Conservation (phyloP, 2,888 invertebrate genomes). For the Stenolophus ochropezus region DNA sequence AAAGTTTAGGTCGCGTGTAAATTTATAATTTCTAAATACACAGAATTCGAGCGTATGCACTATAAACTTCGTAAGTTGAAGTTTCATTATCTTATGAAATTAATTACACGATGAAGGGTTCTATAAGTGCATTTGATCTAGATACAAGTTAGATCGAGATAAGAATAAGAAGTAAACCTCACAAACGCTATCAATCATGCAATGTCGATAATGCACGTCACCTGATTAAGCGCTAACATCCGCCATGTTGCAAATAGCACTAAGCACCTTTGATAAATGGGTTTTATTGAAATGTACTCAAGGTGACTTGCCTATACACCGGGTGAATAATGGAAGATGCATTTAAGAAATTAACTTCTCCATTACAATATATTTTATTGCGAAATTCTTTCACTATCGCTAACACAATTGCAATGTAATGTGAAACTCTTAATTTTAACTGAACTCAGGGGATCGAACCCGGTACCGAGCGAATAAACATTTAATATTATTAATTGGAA, state of each 20-base stretch:
- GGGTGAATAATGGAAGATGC: constrained; percentile 9
- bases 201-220: constrained; percentile 36
- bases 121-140: background rate
- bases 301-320: constrained; percentile 22
- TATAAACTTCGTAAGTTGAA: background rate
- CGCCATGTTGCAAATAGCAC: background rate
- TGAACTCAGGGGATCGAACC: background rate
- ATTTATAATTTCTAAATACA: too few relatives aligned
- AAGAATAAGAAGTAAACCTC: background rate
- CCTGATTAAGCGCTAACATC: constrained; percentile 42
- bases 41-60: too few relatives aligned
- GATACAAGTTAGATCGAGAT: background rate
- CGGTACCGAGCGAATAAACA: background rate
- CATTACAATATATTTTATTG: constrained; percentile 2
- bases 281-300: constrained; percentile 22
- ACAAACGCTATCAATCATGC: background rate
- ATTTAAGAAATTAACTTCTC: constrained; percentile 32
- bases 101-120: background rate
- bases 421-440: too few relatives aligned
- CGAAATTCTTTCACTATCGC: constrained; percentile 16
- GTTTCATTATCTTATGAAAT: background rate
- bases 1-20: too few relatives aligned
- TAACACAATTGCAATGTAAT: too few relatives aligned
- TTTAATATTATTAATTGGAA: background rate
- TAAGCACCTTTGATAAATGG: constrained; percentile 29